Conservation (phyloP, 2,888 invertebrate species). For the Mayetiola destructor region DNA sequence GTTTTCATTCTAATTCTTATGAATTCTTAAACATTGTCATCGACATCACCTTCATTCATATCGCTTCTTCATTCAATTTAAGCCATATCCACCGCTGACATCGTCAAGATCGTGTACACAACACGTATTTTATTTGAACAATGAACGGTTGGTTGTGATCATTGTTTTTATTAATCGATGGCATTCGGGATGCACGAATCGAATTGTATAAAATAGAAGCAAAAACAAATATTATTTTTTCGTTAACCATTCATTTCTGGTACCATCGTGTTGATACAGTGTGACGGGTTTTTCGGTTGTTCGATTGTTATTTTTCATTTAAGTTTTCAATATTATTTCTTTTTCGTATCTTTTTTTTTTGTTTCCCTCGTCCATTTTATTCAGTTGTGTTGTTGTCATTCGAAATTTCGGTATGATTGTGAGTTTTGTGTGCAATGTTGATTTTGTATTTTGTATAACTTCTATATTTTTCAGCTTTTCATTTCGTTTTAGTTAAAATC, state of each 20-base stretch:
- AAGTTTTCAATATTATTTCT: constrained; percentile 1
- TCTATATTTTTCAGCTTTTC: background rate
- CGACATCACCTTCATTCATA: background rate
- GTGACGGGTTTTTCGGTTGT: background rate
- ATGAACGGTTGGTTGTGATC: constrained; percentile 10
- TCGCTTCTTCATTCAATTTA: background rate
- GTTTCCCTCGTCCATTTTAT: background rate
- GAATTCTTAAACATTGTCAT: background rate
- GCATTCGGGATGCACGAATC: constrained; percentile 11
- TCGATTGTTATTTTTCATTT: constrained; percentile 6
- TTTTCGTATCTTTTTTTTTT: background rate
- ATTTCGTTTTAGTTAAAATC: too few relatives aligned
- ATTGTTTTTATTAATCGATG: constrained; percentile 12
- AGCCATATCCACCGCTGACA: background rate
- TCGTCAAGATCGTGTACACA: too few relatives aligned
- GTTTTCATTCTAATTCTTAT: background rate
- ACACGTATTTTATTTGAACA: too few relatives aligned
- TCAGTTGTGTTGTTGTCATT: background rate
- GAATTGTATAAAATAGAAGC: background rate
- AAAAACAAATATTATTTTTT: constrained; percentile 9
- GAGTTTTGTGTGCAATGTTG: background rate
- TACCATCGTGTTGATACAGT: too few relatives aligned
- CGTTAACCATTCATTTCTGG: background rate
- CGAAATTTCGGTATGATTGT: too few relatives aligned
- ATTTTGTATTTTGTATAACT: background rate